Conservation (phyloP, 53 echinoderm and acorn worm species). For the Luidia sarsii region DNA sequence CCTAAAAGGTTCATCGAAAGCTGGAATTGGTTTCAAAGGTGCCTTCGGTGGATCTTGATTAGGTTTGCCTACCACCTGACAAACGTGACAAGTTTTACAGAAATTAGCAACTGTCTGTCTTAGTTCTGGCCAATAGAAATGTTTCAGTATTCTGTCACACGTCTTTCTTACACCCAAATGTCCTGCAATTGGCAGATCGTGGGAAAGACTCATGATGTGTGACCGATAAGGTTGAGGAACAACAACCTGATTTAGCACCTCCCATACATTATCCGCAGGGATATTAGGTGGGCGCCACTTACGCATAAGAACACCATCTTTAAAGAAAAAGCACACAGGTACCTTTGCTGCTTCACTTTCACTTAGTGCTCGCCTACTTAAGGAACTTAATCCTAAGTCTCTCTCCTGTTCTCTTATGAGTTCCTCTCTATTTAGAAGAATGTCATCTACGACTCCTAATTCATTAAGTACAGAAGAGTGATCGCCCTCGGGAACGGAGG, state of each 20-base stretch:
- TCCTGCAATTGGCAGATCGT: conserved; percentile 68
- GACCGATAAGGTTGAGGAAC: conserved; percentile 56
- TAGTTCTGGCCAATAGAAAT: conserved; percentile 69
- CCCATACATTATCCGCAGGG: conserved; percentile 64
- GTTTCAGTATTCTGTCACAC: conserved; percentile 56
- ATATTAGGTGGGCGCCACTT: conserved; percentile 72
- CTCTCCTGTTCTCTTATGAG: conserved; percentile 10
- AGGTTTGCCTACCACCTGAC: conserved; percentile 63
- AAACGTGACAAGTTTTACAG: conserved; percentile 22
- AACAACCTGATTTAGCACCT: conserved; percentile 66
- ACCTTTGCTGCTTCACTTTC: not conserved
- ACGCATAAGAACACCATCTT: conserved; percentile 70
- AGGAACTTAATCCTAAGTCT: not conserved
- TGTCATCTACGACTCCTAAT: not conserved
- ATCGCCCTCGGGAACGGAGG: not conserved
- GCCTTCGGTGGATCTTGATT: conserved; percentile 57
- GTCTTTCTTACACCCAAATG: conserved; percentile 65
- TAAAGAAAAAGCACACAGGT: conserved; percentile 16
- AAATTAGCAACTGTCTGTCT: conserved; percentile 17
- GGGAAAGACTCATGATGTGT: conserved; percentile 63
- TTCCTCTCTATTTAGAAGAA: conserved; percentile 1
- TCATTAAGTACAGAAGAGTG: not conserved
- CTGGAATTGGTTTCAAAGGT: conserved; percentile 63
- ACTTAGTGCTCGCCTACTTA: not conserved
- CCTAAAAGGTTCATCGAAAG: conserved; percentile 73